Conservation (phyloP, 2,113 vertebrate genomes). For the Muntiacus reevesi region DNA sequence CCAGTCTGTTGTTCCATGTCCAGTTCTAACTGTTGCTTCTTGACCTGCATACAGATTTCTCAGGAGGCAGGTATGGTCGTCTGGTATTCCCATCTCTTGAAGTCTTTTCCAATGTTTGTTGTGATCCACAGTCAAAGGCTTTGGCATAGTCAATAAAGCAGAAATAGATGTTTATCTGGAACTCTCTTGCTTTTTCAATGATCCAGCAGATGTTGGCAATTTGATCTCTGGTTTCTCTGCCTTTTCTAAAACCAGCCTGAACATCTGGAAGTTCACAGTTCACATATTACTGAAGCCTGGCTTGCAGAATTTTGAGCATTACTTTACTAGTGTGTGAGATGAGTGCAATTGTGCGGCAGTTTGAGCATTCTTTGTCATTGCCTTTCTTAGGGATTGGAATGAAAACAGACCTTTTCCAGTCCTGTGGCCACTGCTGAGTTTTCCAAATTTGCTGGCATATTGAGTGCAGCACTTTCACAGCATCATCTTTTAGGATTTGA, state of each 20-base stretch:
- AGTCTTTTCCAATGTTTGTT: background rate
- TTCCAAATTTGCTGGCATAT: background rate
- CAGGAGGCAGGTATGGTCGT: background rate
- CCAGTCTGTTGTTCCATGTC: background rate
- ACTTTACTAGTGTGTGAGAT: background rate
- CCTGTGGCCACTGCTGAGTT: background rate
- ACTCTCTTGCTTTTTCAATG: too few species aligned
- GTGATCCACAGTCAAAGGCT: background rate
- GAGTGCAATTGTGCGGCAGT: background rate
- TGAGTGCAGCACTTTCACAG: background rate
- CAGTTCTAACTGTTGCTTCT: background rate
- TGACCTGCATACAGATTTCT: background rate
- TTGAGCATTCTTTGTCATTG: background rate
- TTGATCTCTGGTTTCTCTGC: background rate
- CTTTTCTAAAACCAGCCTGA: background rate
- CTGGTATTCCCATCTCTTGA: background rate
- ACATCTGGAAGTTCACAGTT: background rate
- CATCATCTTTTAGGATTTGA: background rate
- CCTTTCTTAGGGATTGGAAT: background rate
- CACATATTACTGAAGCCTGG: background rate
- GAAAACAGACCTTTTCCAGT: background rate
- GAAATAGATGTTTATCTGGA: background rate
- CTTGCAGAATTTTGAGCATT: background rate
- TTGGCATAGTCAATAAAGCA: background rate
- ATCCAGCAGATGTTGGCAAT: too few species aligned